Base-by-base conservation (phyloP, 1,140 invertebrate species). In the Eciton burchellii region DNA sequence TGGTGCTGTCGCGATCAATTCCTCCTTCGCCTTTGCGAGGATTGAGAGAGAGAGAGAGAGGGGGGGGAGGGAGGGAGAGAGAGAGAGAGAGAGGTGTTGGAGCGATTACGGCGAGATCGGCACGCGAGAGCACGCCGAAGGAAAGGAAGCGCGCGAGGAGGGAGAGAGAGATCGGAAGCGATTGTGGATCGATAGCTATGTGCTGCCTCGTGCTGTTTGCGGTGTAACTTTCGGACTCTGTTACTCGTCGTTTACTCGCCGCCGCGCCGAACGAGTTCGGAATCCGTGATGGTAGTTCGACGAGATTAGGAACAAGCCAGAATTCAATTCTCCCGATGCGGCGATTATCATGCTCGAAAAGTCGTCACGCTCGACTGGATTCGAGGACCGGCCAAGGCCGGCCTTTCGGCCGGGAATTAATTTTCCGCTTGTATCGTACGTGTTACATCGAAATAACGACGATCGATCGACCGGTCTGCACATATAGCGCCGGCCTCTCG, bases 151-250 rank as follows among this genome's bases (percentile, higher is more conserved):
- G 9, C 57, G 43, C 63, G 56, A 70, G 35, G 70, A 57, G 63
- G 70, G 63, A 49, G 56, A 57, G 63, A 79, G 63, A 49, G 56
- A 57, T 68, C 49, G 16, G 19, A 49, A 45, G 21, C 49, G 63
- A 79, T 79, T 70, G 16, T 49, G 52, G 63, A 79, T 79, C 74
- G 63, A 79, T 79, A 79, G 62, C 47, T 77, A 56, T 49, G 74
- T 79, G n/a, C n/a, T n/a, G n/a, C n/a, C 19, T 79, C 19, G 2
- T 11, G 21, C n/a, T n/a, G 19, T 56, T 68, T 66, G 29, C 35
- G 73, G 47, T 66, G 60, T 35, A 63, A 9, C 26, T 60, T 41
- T 8, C 16, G 43, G 19, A 63, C 43, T 63, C 9, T 24, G 41
- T 73, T 56, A 47, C 26, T 49, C n/a, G 60, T 21, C 73, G 73